phyloP scores from a whole-genome alignment of 2,797 vertebrate species.

The Euthynnus affinis region DNA sequence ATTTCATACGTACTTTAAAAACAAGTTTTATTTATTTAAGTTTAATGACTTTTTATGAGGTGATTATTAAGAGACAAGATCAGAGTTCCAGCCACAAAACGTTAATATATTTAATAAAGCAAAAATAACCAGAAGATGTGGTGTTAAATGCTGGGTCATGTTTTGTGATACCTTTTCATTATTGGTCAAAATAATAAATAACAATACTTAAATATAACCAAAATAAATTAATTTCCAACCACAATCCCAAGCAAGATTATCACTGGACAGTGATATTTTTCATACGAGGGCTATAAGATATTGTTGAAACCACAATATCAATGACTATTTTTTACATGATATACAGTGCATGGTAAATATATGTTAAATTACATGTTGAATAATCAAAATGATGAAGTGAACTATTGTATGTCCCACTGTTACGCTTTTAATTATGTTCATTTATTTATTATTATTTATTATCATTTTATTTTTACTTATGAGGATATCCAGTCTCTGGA shows the following conservation, averaged over 20 bases:
- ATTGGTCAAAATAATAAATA: slow-evolving; percentile 38
- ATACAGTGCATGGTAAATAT: no score
- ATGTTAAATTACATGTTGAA: background rate
- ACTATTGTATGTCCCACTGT: no score
- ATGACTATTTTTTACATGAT: no score
- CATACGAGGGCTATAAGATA: no score
- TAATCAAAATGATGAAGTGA: background rate
- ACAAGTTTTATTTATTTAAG: slow-evolving; percentile 87
- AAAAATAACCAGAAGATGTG: slow-evolving; percentile 77
- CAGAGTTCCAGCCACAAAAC: slow-evolving; percentile 84
- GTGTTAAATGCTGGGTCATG: slow-evolving; percentile 61
- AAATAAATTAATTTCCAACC: slow-evolving; percentile 23
- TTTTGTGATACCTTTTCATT: slow-evolving; percentile 47
- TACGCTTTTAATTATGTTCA: no score
- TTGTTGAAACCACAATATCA: no score
- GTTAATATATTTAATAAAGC: slow-evolving; percentile 88
- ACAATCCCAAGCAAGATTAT: background rate
- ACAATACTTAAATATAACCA: slow-evolving; percentile 54
- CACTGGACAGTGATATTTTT: no score
- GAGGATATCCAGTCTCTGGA: no score
- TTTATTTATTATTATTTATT: no score
- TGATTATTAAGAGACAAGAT: slow-evolving; percentile 92
- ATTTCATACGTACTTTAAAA: slow-evolving; percentile 70
- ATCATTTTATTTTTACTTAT: no score
- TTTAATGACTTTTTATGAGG: slow-evolving; percentile 93